Conservation (phyloP, 64 coral and sea anemone genomes). For the Dendrophyllia cribrosa region DNA sequence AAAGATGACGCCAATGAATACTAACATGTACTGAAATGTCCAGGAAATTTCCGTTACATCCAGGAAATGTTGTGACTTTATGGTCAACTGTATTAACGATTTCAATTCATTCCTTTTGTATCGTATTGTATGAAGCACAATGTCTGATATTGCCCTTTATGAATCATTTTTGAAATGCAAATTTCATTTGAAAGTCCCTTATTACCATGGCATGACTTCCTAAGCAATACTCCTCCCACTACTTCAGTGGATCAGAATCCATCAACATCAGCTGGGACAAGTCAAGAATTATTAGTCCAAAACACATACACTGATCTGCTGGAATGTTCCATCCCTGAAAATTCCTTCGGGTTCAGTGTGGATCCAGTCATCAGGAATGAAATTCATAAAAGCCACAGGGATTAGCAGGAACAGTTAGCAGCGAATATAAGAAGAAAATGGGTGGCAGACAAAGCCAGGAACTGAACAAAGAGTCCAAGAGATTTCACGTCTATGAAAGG, state of each 20-base stretch:
- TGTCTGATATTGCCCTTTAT: too few relatives aligned
- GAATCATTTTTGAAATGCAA: not conserved
- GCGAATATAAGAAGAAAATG: not conserved
- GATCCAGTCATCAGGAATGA: not conserved
- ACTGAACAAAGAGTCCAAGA: not conserved
- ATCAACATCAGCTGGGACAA: too few relatives aligned
- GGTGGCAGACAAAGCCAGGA: not conserved
- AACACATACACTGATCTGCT: not conserved
- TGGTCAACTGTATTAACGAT: too few relatives aligned
- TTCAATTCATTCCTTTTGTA: too few relatives aligned
- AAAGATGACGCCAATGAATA: too few relatives aligned
- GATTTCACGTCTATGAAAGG: not conserved
- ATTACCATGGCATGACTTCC: too few relatives aligned
- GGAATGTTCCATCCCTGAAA: not conserved
- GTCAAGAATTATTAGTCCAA: not conserved
- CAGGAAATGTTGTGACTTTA: too few relatives aligned
- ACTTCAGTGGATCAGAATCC: too few relatives aligned
- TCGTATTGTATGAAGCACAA: too few relatives aligned
- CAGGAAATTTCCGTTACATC: too few relatives aligned
- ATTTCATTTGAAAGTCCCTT: not conserved
- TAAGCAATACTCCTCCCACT: too few relatives aligned
- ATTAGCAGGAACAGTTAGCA: not conserved
- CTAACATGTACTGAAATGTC: too few relatives aligned
- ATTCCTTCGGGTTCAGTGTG: not conserved
- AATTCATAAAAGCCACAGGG: not conserved